Percentiles rank a stretch among this genome's conserved stretches.
phyloP scores from a whole-genome alignment of 2,797 vertebrate species.

The Microctenopoma steveboyesi region DNA sequence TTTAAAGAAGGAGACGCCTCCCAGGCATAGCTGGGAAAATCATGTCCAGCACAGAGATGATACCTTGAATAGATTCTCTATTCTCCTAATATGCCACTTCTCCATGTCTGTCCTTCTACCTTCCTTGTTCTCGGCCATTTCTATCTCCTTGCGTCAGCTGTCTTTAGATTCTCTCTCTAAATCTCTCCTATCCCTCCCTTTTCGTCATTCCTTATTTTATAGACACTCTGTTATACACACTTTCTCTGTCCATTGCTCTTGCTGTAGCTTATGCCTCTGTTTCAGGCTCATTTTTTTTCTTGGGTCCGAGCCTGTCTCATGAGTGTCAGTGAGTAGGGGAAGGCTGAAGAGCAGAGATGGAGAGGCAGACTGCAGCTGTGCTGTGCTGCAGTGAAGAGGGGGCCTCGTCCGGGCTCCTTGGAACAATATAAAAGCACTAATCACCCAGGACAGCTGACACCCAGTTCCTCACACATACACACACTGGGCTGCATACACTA shows the following conservation, averaged over 20 bases:
- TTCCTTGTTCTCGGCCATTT: constrained; percentile 7
- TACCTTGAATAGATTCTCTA: constrained; percentile 64
- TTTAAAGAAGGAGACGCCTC: constrained; percentile 68
- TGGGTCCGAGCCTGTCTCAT: constrained; percentile 21
- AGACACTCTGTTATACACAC: not conserved
- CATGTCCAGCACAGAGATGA: constrained; percentile 61
- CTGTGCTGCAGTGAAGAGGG: constrained; percentile 72
- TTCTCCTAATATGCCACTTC: constrained; percentile 67
- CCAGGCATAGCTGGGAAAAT: constrained; percentile 70
- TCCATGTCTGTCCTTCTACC: constrained; percentile 36
- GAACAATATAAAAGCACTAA: constrained; percentile 82
- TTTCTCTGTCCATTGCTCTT: constrained; percentile 34
- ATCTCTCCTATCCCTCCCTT: constrained; percentile 13
- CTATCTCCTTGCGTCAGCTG: constrained; percentile 19
- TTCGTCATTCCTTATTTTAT: constrained; percentile 8
- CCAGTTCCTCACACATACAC: constrained; percentile 70
- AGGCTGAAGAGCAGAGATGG: constrained; percentile 67
- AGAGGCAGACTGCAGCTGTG: constrained; percentile 81
- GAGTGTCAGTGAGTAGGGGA: constrained; percentile 59
- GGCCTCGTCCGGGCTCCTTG: constrained; percentile 77
- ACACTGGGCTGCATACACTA: constrained; percentile 40
- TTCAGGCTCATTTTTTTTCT: constrained; percentile 41
- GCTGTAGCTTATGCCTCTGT: constrained; percentile 26
- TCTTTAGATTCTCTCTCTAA: constrained; percentile 29
- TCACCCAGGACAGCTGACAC: constrained; percentile 83